A percentile compares a stretch with the other conserved stretches of the same genome.
These are phyloP conservation scores for Platysternon megacephalum DNA, from an alignment of 2,113 vertebrate species.

Conservation along the genomic window DNA sequence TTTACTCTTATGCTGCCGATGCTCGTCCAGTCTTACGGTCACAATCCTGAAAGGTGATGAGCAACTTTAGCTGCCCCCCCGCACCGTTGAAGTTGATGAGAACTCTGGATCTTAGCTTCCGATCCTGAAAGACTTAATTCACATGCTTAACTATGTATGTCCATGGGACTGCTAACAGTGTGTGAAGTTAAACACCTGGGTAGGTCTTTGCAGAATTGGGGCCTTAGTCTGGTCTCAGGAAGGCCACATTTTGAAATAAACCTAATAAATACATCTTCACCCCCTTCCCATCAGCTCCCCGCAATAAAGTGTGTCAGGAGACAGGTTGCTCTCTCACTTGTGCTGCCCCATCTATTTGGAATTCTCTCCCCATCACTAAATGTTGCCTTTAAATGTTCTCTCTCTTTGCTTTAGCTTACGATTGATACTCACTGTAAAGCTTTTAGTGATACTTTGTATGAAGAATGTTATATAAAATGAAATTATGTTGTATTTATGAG, in stretches of 20 bases:
- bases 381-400: slow-evolving; percentile 29
- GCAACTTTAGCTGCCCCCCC: background rate
- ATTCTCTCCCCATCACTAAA: slow-evolving; percentile 23
- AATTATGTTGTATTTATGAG: slow-evolving; percentile 70
- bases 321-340: background rate
- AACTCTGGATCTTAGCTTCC: background rate
- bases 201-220: background rate
- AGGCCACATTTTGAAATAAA: background rate
- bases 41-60: slow-evolving; percentile 52
- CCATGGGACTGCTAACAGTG: fast-evolving
- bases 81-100: background rate
- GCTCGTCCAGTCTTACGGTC: slow-evolving; percentile 28
- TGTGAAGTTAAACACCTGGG: background rate
- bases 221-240: background rate
- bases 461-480: slow-evolving; percentile 59
- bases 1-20: slow-evolving; percentile 3
- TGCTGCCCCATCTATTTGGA: background rate
- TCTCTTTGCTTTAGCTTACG: slow-evolving; percentile 40
- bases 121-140: slow-evolving; percentile 7
- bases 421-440: slow-evolving; percentile 52
- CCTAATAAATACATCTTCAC: background rate
- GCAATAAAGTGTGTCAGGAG: background rate
- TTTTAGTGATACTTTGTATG: slow-evolving; percentile 54
- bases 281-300: background rate
- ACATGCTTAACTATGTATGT: background rate